A percentile compares a stretch with the other conserved stretches of the same genome.
phyloP scores from a whole-genome alignment of 2,888 invertebrate genomes.

The Hartigia nigra region DNA sequence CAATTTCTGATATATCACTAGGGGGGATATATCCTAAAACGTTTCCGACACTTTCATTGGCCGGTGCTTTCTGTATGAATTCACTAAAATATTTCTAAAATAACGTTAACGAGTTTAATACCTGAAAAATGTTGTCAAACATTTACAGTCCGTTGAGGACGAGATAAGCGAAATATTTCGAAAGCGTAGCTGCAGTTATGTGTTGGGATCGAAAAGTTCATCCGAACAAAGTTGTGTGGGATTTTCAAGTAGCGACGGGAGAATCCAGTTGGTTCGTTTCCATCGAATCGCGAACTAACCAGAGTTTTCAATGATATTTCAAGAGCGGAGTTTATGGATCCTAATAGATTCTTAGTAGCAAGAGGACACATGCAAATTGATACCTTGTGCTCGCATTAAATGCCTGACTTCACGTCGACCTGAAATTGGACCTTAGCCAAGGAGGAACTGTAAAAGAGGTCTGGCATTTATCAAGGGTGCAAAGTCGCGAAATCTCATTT shows the following conservation, averaged over 20 bases:
- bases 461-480: neutral
- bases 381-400: conserved; percentile 2
- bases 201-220: neutral
- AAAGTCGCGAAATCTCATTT: neutral
- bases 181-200: neutral
- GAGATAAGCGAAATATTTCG: neutral
- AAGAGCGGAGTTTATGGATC: neutral
- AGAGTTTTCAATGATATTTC: neutral
- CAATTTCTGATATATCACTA: no score
- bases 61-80: neutral
- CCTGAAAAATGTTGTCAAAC: neutral
- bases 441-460: neutral
- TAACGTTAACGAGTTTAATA: neutral
- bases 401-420: conserved; percentile 2
- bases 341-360: neutral
- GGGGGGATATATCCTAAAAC: neutral
- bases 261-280: neutral
- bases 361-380: conserved; percentile 10
- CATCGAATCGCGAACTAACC: neutral
- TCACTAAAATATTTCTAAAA: neutral
- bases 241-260: neutral
- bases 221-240: neutral
- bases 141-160: neutral
- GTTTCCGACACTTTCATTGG: neutral
- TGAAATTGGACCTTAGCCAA: conserved; percentile 12